Evolutionary conservation across 2,888 invertebrate genomes (phyloP).

Genomic region (Hirudinaria manillensis): DNA sequence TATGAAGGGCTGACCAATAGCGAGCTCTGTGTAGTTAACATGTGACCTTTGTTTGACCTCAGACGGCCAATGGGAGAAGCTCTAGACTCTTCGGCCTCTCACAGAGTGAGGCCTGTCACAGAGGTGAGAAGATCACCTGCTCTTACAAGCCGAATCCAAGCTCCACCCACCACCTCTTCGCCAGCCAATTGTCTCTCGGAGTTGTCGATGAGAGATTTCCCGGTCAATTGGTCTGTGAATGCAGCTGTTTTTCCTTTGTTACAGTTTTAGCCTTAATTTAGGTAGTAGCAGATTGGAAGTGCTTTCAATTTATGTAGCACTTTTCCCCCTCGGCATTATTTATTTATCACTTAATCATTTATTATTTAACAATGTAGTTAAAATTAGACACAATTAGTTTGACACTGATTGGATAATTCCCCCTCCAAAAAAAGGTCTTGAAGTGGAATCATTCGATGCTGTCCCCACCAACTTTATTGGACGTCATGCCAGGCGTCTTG

Average conservation of each 20-base stretch:
- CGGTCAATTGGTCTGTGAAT: neutral
- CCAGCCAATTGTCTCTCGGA: neutral
- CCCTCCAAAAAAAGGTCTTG: neutral
- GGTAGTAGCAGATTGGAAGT: no score
- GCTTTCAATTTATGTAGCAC: no score
- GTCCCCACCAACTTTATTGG: slow-evolving; percentile 7
- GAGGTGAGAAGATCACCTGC: neutral
- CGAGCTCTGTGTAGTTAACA: no score
- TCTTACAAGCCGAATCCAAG: neutral
- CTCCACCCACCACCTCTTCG: neutral
- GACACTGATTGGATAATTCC: neutral
- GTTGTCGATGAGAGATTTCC: neutral
- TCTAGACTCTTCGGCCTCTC: no score
- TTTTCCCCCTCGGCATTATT: no score
- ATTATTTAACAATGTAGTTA: neutral
- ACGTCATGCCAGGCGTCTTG: neutral
- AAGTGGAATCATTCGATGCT: slow-evolving; percentile 13
- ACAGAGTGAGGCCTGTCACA: no score
- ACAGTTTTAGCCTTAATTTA: neutral
- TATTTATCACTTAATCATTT: neutral
- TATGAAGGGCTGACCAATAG: no score
- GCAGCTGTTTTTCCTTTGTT: neutral
- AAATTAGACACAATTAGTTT: neutral
- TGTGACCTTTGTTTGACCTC: no score
- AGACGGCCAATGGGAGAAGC: no score